These are phyloP conservation scores for Mayetiola destructor DNA, from an alignment of 2,888 invertebrate species.

Conservation along the genomic window DNA sequence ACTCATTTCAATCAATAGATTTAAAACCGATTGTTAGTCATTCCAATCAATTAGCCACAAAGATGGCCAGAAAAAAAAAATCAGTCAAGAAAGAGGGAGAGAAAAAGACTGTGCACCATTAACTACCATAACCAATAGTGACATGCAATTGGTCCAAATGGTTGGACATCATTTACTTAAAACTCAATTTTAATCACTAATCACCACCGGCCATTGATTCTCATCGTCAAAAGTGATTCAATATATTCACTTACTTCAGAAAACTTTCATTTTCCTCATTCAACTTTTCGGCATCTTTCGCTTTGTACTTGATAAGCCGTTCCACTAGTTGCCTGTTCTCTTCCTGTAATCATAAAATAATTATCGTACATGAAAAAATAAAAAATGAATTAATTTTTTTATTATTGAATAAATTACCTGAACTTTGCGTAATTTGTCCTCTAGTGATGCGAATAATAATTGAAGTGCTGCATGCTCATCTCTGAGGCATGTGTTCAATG, in stretches of 20 bases:
- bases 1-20: too few species aligned
- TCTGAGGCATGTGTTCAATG: slow-evolving; percentile 70
- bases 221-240: not conserved
- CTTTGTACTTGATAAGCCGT: slow-evolving; percentile 79
- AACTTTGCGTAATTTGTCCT: slow-evolving; percentile 72
- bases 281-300: slow-evolving; percentile 88
- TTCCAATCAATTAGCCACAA: too few species aligned
- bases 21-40: too few species aligned
- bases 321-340: slow-evolving; percentile 77
- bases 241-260: slow-evolving; percentile 52
- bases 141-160: not conserved
- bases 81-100: too few species aligned
- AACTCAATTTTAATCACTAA: not conserved
- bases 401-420: slow-evolving; percentile 41
- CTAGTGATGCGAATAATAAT: slow-evolving; percentile 74
- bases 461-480: slow-evolving; percentile 94
- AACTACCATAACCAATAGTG: too few species aligned
- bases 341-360: slow-evolving; percentile 45
- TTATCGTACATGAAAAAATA: not conserved
- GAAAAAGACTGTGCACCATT: too few species aligned
- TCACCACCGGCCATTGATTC: not conserved
- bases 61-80: too few species aligned
- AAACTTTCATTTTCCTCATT: slow-evolving; percentile 94
- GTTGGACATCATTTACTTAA: not conserved
- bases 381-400: not conserved